Percentiles rank a stretch among this genome's conserved stretches.
Evolutionary conservation across 2,888 invertebrate genomes (phyloP).

Genomic region (Caenorhabditis plicata): DNA sequence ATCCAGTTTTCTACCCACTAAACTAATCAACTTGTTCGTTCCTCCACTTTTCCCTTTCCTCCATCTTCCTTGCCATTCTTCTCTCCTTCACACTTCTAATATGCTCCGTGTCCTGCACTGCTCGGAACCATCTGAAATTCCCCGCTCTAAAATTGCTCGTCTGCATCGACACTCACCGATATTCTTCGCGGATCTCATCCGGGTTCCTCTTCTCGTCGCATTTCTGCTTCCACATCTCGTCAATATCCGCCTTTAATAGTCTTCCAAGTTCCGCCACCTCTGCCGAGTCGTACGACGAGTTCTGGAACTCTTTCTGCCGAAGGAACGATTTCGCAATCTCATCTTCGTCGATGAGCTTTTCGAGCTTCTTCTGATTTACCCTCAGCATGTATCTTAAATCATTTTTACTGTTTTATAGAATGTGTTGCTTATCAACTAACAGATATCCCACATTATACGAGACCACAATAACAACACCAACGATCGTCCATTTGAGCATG

Average conservation of each 20-base stretch:
- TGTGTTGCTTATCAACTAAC: conserved; percentile 25
- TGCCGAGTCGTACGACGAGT: conserved; percentile 2
- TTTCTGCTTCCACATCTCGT: conserved; percentile 45
- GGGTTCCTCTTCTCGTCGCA: conserved; percentile 29
- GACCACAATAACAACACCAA: conserved; percentile 43
- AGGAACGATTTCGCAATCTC: conserved; percentile 59
- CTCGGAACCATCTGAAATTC: conserved; percentile 39
- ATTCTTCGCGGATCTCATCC: conserved; percentile 50
- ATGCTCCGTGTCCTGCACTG: conserved; percentile 37
- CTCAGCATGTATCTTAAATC: conserved; percentile 37
- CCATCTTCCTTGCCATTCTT: conserved; percentile 22
- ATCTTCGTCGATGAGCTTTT: conserved; percentile 51
- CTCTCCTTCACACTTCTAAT: conserved; percentile 28
- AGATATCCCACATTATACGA: conserved; percentile 55
- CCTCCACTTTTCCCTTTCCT: conserved; percentile 25
- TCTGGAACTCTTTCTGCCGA: conserved; percentile 50
- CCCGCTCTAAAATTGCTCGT: neutral
- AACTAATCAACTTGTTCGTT: conserved; percentile 2
- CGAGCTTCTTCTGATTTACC: conserved; percentile 39
- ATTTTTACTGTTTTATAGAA: conserved; percentile 2
- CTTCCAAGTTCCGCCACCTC: conserved; percentile 40
- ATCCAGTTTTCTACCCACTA: neutral
- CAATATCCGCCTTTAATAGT: conserved; percentile 53
- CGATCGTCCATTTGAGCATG: conserved; percentile 42
- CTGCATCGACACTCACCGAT: conserved; percentile 22